Evolutionary conservation across 2,888 invertebrate species (phyloP), one percentile per base, ranked within the genome.

Genomic region (Lymantria dispar): DNA sequence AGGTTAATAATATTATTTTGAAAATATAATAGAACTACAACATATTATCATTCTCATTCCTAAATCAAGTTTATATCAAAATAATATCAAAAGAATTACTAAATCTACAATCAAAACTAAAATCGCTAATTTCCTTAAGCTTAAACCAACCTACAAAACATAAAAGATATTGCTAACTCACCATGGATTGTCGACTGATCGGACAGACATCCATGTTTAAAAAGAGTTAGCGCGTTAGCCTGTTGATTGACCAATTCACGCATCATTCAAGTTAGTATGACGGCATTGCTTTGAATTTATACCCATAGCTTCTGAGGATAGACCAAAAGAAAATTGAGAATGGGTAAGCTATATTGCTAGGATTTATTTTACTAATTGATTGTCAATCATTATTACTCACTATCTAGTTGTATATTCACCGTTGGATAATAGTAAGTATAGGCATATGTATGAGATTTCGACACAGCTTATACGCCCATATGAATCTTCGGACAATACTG

Each of bases 221-320:
- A 72, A 77, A 74, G 73, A 78, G 71, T 68, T 78, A 77, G 80
- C 72, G 78, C 76, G 80, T 78, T 76, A 70, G 64, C 56, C 67
- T 75, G 75, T 77, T 84, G 86, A 84, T 85, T 85, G 78, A 83
- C 74, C 81, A 80, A 85, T 85, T 85, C 85, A 84, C 71, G 68
- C 80, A 72, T 81, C 80, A 85, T 85, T 85, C 85, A 84, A 72
- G 69, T 68, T 70, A 69, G 65, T 68, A 76, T 76, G 69, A 76
- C 58, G 64, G 45, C 50, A 52, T 48, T 57, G 58, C 64, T 52
- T 67, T 72, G 65, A 74, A 76, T 62, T 48, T 10, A 10, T 22
- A 29, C 44, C 30, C 38, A 61, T 61, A 76, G 70, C 64, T 65
- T 31, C 44, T 54, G 47, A 41, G 15, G 14, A 44, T 45, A 47